Evolutionary conservation across 2,113 vertebrate genomes (phyloP), one percentile per base, ranked within the genome.

Genomic region (Phoenicopterus ruber): DNA sequence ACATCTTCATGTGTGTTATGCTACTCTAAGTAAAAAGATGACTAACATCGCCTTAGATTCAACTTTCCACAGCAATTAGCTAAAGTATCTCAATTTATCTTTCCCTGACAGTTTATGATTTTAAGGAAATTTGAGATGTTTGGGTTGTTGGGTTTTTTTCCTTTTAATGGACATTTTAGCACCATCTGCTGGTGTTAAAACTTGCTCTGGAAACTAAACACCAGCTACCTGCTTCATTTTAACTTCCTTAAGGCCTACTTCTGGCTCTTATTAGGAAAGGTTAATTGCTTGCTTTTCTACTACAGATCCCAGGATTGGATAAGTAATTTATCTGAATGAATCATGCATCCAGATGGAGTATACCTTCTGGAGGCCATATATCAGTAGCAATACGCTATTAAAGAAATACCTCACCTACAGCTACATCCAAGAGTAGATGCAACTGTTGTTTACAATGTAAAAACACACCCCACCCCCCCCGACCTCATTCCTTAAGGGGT

Each of bases 101-200:
- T 98, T 97, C 96, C 97, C 92, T 98, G 98, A 98, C 97, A 98
- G 98, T 96, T 98, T 98, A 98, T 98, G 97, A 98, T 98, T 99
- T 98, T 98, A 98, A 98, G 96, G 97, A 98, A 98, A 98, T 98
- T 95, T 96, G 98, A 98, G 96, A 97, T 97, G 90, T 93, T 97
- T 90, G 72, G 36, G 86, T 90, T 73, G 49, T 65, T 95, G 72
- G 57, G 0, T 87, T 98, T 97, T 97, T 95, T 97, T 93, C 91
- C 88, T 92, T 93, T 93, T 95, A 97, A 97, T 97, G 97, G 96
- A 98, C 98, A 98, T 98, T 98, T 98, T 98, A 99, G 99, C 99
- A 98, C 99, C 99, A 99, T 99, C 99, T 99, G 98, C 98, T 99
- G 98, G 98, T 96, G 93, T 96, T 96, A 97, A 97, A 97, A 97